phyloP scores from a whole-genome alignment of 2,888 invertebrate species.

The Myopa tessellatipennis region DNA sequence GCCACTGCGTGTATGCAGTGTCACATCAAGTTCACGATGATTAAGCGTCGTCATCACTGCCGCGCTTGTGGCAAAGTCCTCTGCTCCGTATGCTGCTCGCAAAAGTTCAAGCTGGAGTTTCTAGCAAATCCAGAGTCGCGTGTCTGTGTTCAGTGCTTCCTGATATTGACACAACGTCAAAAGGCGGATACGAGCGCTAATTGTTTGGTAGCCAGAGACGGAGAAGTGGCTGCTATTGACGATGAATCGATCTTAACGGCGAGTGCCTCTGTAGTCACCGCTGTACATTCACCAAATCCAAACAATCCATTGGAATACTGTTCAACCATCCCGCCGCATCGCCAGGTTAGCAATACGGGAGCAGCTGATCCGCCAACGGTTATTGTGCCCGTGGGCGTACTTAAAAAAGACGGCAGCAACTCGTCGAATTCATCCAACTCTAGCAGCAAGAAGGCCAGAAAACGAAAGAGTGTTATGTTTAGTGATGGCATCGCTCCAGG shows the following conservation, averaged over 20 bases:
- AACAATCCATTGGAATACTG: slow-evolving; percentile 91
- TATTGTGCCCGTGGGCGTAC: slow-evolving; percentile 87
- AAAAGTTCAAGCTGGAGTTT: slow-evolving; percentile 78
- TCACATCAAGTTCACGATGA: slow-evolving; percentile 81
- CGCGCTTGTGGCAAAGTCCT: slow-evolving; percentile 87
- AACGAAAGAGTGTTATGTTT: slow-evolving; percentile 84
- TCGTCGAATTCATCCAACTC: slow-evolving; percentile 57
- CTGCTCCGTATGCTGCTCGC: slow-evolving; percentile 81
- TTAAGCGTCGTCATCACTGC: slow-evolving; percentile 88
- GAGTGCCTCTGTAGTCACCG: slow-evolving; percentile 44
- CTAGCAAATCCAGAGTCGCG: slow-evolving; percentile 80
- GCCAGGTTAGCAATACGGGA: slow-evolving; percentile 73
- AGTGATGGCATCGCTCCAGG: slow-evolving; percentile 89
- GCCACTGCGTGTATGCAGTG: slow-evolving; percentile 87
- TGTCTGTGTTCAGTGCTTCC: slow-evolving; percentile 80
- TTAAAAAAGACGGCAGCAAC: slow-evolving; percentile 72
- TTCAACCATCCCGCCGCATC: slow-evolving; percentile 82
- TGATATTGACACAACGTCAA: slow-evolving; percentile 70
- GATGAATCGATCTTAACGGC: slow-evolving; percentile 35
- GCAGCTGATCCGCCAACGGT: slow-evolving; percentile 76
- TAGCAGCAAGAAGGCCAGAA: slow-evolving; percentile 67
- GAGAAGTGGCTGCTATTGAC: neutral
- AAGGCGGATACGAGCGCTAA: slow-evolving; percentile 25
- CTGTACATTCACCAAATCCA: slow-evolving; percentile 76
- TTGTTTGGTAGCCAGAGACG: neutral